phyloP scores from a whole-genome alignment of 30 jellyfish, hydroid and myxozoan species.

The Aurelia aurita region DNA sequence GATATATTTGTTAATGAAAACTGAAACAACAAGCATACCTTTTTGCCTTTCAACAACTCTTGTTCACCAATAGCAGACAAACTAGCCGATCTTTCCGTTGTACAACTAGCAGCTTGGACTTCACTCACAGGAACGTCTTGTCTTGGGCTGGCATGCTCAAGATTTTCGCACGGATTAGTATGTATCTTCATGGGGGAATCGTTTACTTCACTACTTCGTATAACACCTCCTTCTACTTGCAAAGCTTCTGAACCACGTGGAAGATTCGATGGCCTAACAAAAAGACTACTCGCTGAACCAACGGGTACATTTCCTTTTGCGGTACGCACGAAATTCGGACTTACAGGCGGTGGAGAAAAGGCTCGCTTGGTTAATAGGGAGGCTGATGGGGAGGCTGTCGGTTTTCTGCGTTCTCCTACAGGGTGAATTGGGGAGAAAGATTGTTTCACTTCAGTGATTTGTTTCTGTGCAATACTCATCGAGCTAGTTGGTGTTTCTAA shows the following conservation, averaged over 20 bases:
- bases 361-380: slow-evolving; percentile 72
- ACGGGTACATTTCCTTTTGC: slow-evolving; percentile 64
- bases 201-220: neutral
- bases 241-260: slow-evolving; percentile 32
- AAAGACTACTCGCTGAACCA: slow-evolving; percentile 87
- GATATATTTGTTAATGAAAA: no score
- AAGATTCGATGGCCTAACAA: slow-evolving; percentile 76
- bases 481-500: slow-evolving; percentile 38
- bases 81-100: neutral
- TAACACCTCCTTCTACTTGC: neutral
- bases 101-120: slow-evolving; percentile 2
- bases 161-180: neutral
- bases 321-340: slow-evolving; percentile 38
- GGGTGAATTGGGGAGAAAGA: slow-evolving; percentile 96
- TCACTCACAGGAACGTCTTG: neutral
- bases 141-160: neutral
- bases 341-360: slow-evolving; percentile 68
- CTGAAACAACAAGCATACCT: no score
- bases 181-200: neutral
- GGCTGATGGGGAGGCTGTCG: slow-evolving; percentile 67
- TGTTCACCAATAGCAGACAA: slow-evolving; percentile 8
- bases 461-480: slow-evolving; percentile 21
- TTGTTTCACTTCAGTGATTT: slow-evolving; percentile 41
- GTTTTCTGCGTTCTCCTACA: slow-evolving; percentile 29
- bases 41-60: neutral